These are phyloP conservation scores for Eulimnadia texana DNA, from an alignment of 1,140 invertebrate species.

Conservation along the genomic window DNA sequence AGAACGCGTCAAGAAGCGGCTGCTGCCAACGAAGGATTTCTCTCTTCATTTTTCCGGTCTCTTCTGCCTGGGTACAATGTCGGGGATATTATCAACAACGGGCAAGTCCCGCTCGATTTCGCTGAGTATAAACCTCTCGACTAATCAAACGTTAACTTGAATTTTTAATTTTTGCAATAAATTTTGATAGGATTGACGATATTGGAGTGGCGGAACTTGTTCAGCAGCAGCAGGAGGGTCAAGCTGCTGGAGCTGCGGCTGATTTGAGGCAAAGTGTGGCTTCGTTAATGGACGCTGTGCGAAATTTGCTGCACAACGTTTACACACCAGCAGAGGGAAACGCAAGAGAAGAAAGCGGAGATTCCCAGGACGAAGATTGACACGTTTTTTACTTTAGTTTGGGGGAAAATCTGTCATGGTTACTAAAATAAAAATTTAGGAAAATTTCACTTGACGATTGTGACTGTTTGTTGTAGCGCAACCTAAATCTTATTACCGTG, in stretches of 20 bases:
- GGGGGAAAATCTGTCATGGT: background rate
- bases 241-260: conserved; percentile 21
- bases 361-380: conserved; percentile 25
- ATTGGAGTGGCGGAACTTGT: background rate
- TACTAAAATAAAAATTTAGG: background rate
- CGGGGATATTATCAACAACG: conserved; percentile 22
- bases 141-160: no score
- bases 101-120: conserved; percentile 16
- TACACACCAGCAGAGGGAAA: conserved; percentile 32
- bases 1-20: conserved; percentile 22
- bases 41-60: conserved; percentile 48
- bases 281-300: conserved; percentile 51
- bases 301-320: conserved; percentile 51
- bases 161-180: background rate
- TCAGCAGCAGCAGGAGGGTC: conserved; percentile 5
- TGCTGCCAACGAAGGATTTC: conserved; percentile 20
- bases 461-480: no score
- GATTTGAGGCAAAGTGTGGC: conserved; percentile 46
- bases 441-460: background rate
- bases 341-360: conserved; percentile 24
- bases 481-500: no score
- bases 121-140: no score
- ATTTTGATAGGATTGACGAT: conserved; percentile 5
- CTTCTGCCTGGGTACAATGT: conserved; percentile 46
- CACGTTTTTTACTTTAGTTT: background rate